Evolutionary conservation across 2,888 invertebrate species (phyloP).

Genomic region (Acrobasis suavella): DNA sequence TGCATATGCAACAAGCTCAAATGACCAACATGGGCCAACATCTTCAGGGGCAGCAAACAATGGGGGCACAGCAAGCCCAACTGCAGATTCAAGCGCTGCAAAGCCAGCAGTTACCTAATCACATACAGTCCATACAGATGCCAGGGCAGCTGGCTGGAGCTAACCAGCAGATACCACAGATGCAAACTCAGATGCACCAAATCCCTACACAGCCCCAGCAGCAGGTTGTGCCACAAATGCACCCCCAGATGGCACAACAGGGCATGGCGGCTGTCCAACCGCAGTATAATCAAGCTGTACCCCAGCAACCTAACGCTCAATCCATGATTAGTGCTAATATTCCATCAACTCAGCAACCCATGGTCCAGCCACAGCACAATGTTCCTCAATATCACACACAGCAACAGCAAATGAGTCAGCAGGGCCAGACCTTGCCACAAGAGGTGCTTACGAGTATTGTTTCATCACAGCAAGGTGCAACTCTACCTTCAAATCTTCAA

Average conservation of each 20-base stretch:
- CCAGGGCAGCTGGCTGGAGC: constrained; percentile 67
- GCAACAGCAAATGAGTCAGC: constrained; percentile 74
- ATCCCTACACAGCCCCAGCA: constrained; percentile 77
- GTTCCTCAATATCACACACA: constrained; percentile 79
- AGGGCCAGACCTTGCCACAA: constrained; percentile 75
- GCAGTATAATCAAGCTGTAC: constrained; percentile 78
- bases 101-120: constrained; percentile 80
- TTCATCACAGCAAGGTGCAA: constrained; percentile 76
- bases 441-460: constrained; percentile 77
- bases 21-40: constrained; percentile 76
- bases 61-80: constrained; percentile 75
- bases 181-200: constrained; percentile 79
- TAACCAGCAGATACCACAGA: constrained; percentile 77
- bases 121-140: constrained; percentile 81
- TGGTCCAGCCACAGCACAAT: constrained; percentile 76
- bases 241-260: constrained; percentile 77
- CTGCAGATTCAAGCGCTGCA: constrained; percentile 78
- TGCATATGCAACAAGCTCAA: constrained; percentile 79
- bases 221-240: constrained; percentile 76
- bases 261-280: constrained; percentile 76
- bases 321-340: constrained; percentile 72
- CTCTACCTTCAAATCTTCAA: constrained; percentile 72
- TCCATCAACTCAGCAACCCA: constrained; percentile 73
- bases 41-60: constrained; percentile 70
- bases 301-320: constrained; percentile 71